These are phyloP conservation scores for Boloria euphrosyne DNA, from an alignment of 2,888 invertebrate species.

Conservation along the genomic window DNA sequence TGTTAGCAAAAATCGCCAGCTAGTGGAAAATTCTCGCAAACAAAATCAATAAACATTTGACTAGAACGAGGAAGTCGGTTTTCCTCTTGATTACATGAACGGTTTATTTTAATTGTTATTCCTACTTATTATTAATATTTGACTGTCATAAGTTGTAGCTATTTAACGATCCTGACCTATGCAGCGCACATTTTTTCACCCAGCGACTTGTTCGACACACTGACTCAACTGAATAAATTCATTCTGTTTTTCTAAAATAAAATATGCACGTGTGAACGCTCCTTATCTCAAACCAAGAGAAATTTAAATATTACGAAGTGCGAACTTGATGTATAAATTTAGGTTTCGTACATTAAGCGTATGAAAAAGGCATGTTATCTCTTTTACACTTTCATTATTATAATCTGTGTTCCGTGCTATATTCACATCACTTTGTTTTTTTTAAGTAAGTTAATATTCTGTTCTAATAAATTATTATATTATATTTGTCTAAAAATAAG, in stretches of 20 bases:
- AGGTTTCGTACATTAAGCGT: neutral
- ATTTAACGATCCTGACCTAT: conserved; percentile 38
- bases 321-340: neutral
- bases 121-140: conserved; percentile 45
- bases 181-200: conserved; percentile 60
- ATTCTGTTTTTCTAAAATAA: conserved; percentile 22
- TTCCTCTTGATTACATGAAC: conserved; percentile 26
- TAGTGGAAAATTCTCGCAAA: conserved; percentile 55
- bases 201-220: conserved; percentile 40
- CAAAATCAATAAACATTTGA: conserved; percentile 62
- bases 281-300: conserved; percentile 8
- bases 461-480: no score
- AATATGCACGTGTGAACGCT: conserved; percentile 25
- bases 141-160: conserved; percentile 14
- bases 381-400: no score
- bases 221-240: conserved; percentile 25
- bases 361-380: no score
- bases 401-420: no score
- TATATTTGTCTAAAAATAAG: no score
- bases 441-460: no score
- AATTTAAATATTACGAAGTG: neutral
- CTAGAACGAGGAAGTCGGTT: conserved; percentile 45
- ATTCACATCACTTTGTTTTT: no score
- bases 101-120: conserved; percentile 50
- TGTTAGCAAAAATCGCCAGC: conserved; percentile 48